Base-by-base conservation (phyloP, 2,113 vertebrate species). In the Suricata suricatta region DNA sequence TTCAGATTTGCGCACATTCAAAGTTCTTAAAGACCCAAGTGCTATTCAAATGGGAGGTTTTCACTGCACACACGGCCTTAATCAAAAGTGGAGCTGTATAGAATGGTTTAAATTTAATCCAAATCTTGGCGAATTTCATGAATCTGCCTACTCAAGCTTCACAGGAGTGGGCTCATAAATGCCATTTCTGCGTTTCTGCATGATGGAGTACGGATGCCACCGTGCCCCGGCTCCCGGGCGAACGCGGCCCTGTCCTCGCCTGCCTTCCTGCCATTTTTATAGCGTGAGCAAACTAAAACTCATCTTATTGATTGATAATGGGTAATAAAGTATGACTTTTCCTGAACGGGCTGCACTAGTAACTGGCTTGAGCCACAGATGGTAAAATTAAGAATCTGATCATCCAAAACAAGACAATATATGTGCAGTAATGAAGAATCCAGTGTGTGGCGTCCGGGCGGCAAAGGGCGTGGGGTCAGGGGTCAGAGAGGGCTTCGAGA, bases 51-150 rank as follows among this genome's bases (percentile, higher is more conserved):
- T 97, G 25, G 10, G 84, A 96, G 85, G 66, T 97, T 98, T 98
- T 97, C 90, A 33, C 74, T 97, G 96, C 97, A 96, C 98, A 97
- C 81, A 91, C 88, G 97, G 97, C 95, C 97, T 93, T 98, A 96
- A 98, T 98, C 98, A 98, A 98, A 98, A 98, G 97, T 95, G 77
- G 92, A 96, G 96, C 93, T 97, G 83, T 96, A 96, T 80, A 97
- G 98, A 98, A 97, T 98, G 97, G 83, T 98, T 98, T 98, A 98
- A 98, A 98, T 98, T 98, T 98, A 98, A 98, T 98, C 97, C 98
- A 98, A 98, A 99, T 98, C 98, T 98, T n/a, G 0, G 97, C 21
- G 95, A 98, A 97, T 98, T 98, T 98, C 98, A 98, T 98, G 98
- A 98, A 98, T 98, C 98, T 98, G 97, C 97, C 98, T 98, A 93